Evolutionary conservation across 2,888 invertebrate genomes (phyloP).

Genomic region (Strigamia maritima): DNA sequence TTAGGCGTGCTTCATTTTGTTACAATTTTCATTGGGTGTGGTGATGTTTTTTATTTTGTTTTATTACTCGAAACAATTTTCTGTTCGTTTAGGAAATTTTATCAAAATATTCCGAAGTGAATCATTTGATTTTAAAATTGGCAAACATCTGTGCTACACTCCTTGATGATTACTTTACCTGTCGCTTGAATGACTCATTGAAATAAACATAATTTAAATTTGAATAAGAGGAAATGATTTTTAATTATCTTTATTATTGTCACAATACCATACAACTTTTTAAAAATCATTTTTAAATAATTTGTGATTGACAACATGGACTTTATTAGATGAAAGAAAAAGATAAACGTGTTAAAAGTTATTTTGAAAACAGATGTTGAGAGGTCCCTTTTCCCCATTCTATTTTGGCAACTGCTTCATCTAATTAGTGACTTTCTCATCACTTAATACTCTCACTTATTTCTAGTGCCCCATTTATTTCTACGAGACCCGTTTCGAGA

Average conservation of each 20-base stretch:
- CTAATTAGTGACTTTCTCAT: conserved; percentile 34
- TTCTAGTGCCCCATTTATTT: neutral
- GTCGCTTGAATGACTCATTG: neutral
- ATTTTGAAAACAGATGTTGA: conserved; percentile 24
- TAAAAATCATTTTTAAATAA: too few species aligned
- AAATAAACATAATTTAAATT: neutral
- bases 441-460: conserved; percentile 20
- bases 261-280: too few species aligned
- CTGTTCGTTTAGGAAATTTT: neutral
- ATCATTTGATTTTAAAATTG: neutral
- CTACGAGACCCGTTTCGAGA: neutral
- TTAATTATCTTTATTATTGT: neutral
- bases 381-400: conserved; percentile 7
- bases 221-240: neutral
- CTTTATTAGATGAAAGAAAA: neutral
- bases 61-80: neutral
- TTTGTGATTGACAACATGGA: neutral
- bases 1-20: conserved; percentile 27
- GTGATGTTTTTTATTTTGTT: neutral
- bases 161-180: neutral
- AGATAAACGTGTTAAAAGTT: conserved; percentile 1
- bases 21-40: conserved; percentile 15
- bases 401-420: conserved; percentile 30
- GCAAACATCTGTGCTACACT: conserved; percentile 26
- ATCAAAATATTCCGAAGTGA: neutral